Base-by-base conservation (phyloP, 1,140 invertebrate genomes). In the Littorina saxatilis region DNA sequence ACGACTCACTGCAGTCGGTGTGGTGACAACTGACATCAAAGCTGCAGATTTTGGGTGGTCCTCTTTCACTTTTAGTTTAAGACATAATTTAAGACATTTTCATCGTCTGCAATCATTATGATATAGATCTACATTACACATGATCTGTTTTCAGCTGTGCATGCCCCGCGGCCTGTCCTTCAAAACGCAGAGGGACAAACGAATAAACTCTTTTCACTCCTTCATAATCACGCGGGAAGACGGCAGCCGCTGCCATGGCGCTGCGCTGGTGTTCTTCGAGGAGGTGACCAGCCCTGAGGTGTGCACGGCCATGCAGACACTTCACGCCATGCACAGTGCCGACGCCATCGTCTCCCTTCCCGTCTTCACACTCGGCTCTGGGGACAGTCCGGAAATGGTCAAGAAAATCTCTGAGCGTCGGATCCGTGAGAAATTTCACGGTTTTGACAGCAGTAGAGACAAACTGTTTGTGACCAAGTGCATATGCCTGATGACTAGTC, bases 221-320 rank as follows among this genome's bases (percentile, higher is more conserved):
- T 99, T 99, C 94, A 95, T 99, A 13, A 97, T 99, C 63, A 99
- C 98, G 29, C 95, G 96, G 88, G 98, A 99, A 94, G 98, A 99
- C 95, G 99, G 98, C 66, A 96, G 96, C 82, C 94, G 97, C 86
- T 96, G 95, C 74, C 98, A 98, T 94, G 99, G 99, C 55, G 98
- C 98, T 90, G 97, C 97, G 86, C 94, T 98, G 80, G 95, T 98
- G 20, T 99, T 99, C 92, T 99, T 96, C 93, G 98, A 99, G 93
- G 96, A 98, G 93, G 97, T 98, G 84, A 95, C 95, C 73, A 97
- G 98, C 91, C 94, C 95, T 72, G 96, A 98, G 91, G 98, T 99
- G 85, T 98, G 97, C 91, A 96, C 95, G 84, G 97, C 98, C 52
- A 98, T 99, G 95, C 96, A 98, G 92, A 98, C 97, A 11, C 94